Percentiles rank a stretch among this genome's conserved stretches.
phyloP scores from a whole-genome alignment of 2,888 invertebrate species.

The Serripes groenlandicus region DNA sequence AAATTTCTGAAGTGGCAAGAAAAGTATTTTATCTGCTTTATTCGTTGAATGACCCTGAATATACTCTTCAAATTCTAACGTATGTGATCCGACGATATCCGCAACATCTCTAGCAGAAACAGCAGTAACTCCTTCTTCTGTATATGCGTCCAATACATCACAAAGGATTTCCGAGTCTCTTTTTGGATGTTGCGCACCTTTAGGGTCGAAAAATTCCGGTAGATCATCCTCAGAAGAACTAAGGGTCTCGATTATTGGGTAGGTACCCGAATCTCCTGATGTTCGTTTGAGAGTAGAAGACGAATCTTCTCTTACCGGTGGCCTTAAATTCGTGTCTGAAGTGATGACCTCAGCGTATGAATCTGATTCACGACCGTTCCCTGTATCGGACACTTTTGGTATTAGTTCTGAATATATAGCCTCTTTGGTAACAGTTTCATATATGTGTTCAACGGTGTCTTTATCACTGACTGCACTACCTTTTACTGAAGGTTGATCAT shows the following conservation, averaged over 20 bases:
- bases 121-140: conserved; percentile 34
- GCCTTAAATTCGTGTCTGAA: neutral
- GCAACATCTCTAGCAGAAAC: conserved; percentile 14
- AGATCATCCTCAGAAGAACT: conserved; percentile 57
- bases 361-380: neutral
- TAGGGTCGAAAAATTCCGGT: conserved; percentile 63
- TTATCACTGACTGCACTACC: conserved; percentile 19
- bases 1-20: conserved; percentile 29
- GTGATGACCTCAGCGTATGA: neutral
- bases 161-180: conserved; percentile 67
- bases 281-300: conserved; percentile 48
- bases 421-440: conserved; percentile 23
- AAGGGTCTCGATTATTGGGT: conserved; percentile 12
- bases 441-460: conserved; percentile 11
- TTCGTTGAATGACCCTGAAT: conserved; percentile 14
- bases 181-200: conserved; percentile 45
- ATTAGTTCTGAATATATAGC: neutral
- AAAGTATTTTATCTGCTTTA: conserved; percentile 19
- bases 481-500: conserved; percentile 29
- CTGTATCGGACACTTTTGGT: neutral
- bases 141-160: conserved; percentile 64
- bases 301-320: conserved; percentile 33
- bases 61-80: neutral
- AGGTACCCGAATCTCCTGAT: conserved; percentile 51
- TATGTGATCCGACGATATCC: conserved; percentile 12